Percentiles rank a stretch among this genome's conserved stretches.
Evolutionary conservation across 2,113 vertebrate species (phyloP).

Genomic region (Kobus ellipsiprymnus): DNA sequence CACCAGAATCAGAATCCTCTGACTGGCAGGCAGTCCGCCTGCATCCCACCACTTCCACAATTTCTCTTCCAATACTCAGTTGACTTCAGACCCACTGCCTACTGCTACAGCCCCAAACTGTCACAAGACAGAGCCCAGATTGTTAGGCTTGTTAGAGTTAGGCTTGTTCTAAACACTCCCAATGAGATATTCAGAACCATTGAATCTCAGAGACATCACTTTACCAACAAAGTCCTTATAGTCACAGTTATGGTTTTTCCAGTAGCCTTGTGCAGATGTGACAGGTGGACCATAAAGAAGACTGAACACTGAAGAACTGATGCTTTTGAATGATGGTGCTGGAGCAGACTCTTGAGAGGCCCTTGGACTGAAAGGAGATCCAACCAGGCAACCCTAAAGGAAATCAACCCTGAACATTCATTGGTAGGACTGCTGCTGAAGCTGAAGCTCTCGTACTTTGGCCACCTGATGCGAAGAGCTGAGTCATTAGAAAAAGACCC

Average conservation of each 20-base stretch:
- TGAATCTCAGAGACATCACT: neutral
- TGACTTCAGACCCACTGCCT: no score
- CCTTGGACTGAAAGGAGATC: neutral
- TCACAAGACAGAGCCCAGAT: neutral
- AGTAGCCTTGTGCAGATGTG: neutral
- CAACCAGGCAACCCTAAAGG: neutral
- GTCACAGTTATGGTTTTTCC: neutral
- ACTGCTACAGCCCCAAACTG: neutral
- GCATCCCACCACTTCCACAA: rapidly evolving
- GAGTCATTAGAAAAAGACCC: neutral
- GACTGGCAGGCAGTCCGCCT: rapidly evolving
- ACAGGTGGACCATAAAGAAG: neutral
- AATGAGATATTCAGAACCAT: neutral
- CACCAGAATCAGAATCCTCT: neutral
- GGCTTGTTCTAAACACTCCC: neutral
- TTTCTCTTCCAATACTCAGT: rapidly evolving
- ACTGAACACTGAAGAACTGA: neutral
- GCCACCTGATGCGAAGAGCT: neutral
- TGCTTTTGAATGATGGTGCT: neutral
- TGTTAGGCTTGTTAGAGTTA: neutral
- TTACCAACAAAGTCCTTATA: neutral
- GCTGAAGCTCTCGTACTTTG: neutral
- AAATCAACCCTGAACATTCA: neutral
- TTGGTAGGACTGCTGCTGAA: neutral
- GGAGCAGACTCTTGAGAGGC: neutral